Percentiles rank a stretch among this genome's conserved stretches.
Conservation (phyloP, 2,888 invertebrate genomes). For the Miltochrista miniata region DNA sequence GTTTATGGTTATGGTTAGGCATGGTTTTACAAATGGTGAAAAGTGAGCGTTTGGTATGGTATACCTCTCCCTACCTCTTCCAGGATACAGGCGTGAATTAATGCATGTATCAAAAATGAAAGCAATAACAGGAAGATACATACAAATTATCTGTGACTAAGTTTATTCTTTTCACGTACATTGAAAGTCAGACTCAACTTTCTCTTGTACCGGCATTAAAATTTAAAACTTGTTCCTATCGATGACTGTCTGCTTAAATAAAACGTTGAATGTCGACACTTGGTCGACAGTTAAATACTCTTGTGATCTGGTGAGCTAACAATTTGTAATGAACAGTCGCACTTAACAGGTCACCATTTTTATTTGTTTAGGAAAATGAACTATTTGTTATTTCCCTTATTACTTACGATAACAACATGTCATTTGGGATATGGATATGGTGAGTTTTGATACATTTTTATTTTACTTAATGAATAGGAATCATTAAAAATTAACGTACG, state of each 20-base stretch:
- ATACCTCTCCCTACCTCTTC: too few species aligned
- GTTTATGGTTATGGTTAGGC: too few species aligned
- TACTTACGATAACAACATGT: slow-evolving; percentile 35
- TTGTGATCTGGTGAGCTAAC: slow-evolving; percentile 59
- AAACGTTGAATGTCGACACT: slow-evolving; percentile 62
- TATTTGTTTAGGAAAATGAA: slow-evolving; percentile 38
- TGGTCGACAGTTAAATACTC: slow-evolving; percentile 72
- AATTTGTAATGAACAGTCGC: slow-evolving; percentile 63
- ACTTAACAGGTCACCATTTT: slow-evolving; percentile 39
- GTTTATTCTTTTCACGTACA: slow-evolving; percentile 50
- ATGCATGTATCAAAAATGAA: too few species aligned
- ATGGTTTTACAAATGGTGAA: too few species aligned
- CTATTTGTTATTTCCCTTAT: slow-evolving; percentile 32
- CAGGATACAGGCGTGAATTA: too few species aligned
- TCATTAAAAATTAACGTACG: too few species aligned
- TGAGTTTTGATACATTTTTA: slow-evolving; percentile 29
- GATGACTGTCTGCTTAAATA: slow-evolving; percentile 63
- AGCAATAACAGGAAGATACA: not conserved
- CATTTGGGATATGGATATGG: slow-evolving; percentile 43
- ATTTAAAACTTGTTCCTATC: slow-evolving; percentile 79
- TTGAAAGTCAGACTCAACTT: slow-evolving; percentile 70
- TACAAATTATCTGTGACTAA: slow-evolving; percentile 32
- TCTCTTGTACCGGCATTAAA: slow-evolving; percentile 72
- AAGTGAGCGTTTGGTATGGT: too few species aligned
- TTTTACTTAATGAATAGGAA: too few species aligned